Evolutionary conservation across 2,888 invertebrate species (phyloP).

Genomic region (Temnothorax unifasciatus): DNA sequence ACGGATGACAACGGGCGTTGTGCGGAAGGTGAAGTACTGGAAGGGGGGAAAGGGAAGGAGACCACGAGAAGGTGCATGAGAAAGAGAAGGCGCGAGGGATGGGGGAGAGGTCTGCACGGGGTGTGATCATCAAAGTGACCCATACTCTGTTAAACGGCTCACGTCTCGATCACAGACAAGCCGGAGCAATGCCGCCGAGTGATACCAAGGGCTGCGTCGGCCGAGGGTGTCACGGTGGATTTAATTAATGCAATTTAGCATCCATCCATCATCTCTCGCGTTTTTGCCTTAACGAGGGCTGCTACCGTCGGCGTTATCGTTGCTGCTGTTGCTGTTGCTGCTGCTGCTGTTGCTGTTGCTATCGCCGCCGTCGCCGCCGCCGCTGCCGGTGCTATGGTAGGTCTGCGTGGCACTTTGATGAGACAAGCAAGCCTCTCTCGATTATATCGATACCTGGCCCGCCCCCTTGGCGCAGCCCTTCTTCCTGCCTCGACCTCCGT

Average conservation of each 20-base stretch:
- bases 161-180: slow-evolving; percentile 81
- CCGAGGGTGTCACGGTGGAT: slow-evolving; percentile 84
- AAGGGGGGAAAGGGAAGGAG: slow-evolving; percentile 27
- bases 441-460: slow-evolving; percentile 83
- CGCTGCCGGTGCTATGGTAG: slow-evolving; percentile 22
- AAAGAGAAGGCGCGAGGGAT: slow-evolving; percentile 8
- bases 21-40: neutral
- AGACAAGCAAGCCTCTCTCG: slow-evolving; percentile 78
- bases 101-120: slow-evolving; percentile 54
- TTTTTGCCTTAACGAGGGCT: slow-evolving; percentile 85
- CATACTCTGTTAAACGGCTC: slow-evolving; percentile 83
- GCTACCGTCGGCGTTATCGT: slow-evolving; percentile 59
- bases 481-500: slow-evolving; percentile 36
- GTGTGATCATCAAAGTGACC: slow-evolving; percentile 85
- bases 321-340: slow-evolving; percentile 43
- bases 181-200: slow-evolving; percentile 77
- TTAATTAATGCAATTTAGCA: slow-evolving; percentile 86
- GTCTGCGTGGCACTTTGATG: slow-evolving; percentile 80
- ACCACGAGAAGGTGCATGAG: slow-evolving; percentile 11
- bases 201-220: slow-evolving; percentile 78
- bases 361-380: slow-evolving; percentile 3
- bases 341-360: slow-evolving; percentile 43
- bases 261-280: slow-evolving; percentile 86
- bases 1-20: neutral
- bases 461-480: slow-evolving; percentile 50